These are phyloP conservation scores for Psophia crepitans DNA, from an alignment of 2,113 vertebrate species.

Conservation along the genomic window DNA sequence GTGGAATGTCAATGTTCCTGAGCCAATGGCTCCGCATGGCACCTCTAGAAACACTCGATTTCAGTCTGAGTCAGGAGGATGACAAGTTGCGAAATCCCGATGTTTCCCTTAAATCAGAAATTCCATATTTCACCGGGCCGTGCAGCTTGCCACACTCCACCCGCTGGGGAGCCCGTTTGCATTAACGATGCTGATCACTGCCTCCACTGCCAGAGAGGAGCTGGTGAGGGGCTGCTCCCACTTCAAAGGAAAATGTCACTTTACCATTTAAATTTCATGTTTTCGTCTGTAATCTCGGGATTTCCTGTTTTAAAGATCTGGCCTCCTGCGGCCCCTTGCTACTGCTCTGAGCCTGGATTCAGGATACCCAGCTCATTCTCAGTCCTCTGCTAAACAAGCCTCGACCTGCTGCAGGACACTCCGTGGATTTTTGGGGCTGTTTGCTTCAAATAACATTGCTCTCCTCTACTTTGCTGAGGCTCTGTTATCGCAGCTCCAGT, in stretches of 20 bases:
- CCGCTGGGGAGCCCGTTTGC: fast-evolving
- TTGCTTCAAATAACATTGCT: background rate
- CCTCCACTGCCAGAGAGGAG: background rate
- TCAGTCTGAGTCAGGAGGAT: background rate
- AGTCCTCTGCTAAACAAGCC: background rate
- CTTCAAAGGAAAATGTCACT: background rate
- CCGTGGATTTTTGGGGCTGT: background rate
- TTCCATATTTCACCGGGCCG: background rate
- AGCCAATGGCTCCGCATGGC: background rate
- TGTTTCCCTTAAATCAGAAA: background rate
- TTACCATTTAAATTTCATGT: background rate
- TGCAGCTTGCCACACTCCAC: fast-evolving
- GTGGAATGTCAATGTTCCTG: background rate
- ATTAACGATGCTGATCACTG: fast-evolving
- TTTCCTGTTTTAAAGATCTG: background rate
- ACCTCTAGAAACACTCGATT: background rate
- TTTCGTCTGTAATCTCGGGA: background rate
- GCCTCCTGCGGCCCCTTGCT: background rate
- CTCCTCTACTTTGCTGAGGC: background rate
- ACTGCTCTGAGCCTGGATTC: background rate
- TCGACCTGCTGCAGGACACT: background rate
- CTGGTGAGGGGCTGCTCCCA: background rate
- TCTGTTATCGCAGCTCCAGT: background rate
- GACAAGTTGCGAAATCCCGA: fast-evolving
- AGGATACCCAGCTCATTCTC: background rate